These are phyloP conservation scores for Xestia c-nigrum DNA, from an alignment of 2,888 invertebrate genomes.

Conservation along the genomic window DNA sequence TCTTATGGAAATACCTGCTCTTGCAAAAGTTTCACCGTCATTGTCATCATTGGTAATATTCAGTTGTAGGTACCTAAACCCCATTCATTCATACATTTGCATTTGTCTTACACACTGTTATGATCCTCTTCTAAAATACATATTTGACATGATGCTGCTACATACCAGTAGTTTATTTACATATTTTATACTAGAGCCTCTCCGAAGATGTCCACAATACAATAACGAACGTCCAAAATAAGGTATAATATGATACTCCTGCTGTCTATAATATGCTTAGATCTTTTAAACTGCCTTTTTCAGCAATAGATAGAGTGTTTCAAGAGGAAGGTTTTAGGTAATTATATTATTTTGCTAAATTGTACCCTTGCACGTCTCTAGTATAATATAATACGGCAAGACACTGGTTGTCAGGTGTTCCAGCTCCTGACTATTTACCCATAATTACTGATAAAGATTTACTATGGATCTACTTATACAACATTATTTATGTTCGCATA, in stretches of 20 bases:
- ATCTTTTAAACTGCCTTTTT: too few species aligned
- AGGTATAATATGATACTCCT: too few species aligned
- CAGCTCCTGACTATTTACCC: not conserved
- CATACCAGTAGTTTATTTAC: not conserved
- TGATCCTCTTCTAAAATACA: not conserved
- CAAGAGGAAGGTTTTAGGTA: too few species aligned
- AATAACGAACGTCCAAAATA: not conserved
- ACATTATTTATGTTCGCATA: too few species aligned
- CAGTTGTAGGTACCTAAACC: not conserved
- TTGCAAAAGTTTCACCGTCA: constrained; percentile 51
- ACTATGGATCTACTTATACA: too few species aligned
- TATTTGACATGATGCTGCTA: not conserved
- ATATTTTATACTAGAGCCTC: not conserved
- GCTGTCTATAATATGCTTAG: too few species aligned
- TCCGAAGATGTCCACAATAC: not conserved
- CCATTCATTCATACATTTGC: not conserved
- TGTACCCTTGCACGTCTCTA: too few species aligned
- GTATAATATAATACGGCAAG: not conserved
- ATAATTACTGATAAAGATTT: not conserved
- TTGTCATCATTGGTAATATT: constrained; percentile 21
- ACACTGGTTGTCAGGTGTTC: not conserved
- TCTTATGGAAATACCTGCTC: constrained; percentile 59
- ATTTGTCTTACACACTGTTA: not conserved
- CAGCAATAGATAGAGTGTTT: too few species aligned
- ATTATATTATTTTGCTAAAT: too few species aligned